Evolutionary conservation across 2,797 vertebrate species (phyloP), one percentile per base, ranked within the genome.

Genomic region (Saxicola maurus): DNA sequence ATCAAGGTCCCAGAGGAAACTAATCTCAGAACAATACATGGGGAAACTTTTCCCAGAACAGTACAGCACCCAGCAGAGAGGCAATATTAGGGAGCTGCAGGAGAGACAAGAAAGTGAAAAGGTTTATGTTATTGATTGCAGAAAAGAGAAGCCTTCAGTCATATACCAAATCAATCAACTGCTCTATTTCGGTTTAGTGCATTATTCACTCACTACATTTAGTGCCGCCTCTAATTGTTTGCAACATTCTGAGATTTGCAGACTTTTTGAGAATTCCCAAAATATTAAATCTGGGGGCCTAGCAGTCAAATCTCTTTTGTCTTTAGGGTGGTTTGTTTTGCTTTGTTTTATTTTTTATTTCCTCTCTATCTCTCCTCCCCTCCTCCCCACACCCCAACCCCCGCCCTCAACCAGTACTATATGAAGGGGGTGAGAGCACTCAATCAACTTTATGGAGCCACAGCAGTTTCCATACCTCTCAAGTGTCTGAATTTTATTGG

Each of bases 381-480:
- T 9, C 52, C 24, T 10, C 35, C 17, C 11, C 8, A 11, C 17
- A 11, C 1, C 3, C 8, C 57, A 52, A 6, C 18, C 15, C 15
- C 28, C 2, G 1, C 17, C 30, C 19, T 25, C 11, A 6, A 11
- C 33, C 14, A 27, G 35, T 37, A 48, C 16, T 87, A 6, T 82
- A n/a, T 73, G 49, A 87, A 82, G 17, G 21, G 43, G 15, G 7
- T 83, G 38, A 94, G 33, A 51, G 53, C 60, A 86, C 61, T 95
- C 86, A 83, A 81, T 93, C 86, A 91, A 84, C 48, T 91, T 94
- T 93, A 94, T 66, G 86, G 88, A 88, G 61, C 31, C 82, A 86
- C 51, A 74, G 57, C 86, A 67, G 59, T 83, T 82, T 82, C 60
- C 60, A 82, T 82, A 86, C 57, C 59, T 91, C 75, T 89, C 52